phyloP scores from a whole-genome alignment of 2,888 invertebrate genomes.

The Campoplex nolae region DNA sequence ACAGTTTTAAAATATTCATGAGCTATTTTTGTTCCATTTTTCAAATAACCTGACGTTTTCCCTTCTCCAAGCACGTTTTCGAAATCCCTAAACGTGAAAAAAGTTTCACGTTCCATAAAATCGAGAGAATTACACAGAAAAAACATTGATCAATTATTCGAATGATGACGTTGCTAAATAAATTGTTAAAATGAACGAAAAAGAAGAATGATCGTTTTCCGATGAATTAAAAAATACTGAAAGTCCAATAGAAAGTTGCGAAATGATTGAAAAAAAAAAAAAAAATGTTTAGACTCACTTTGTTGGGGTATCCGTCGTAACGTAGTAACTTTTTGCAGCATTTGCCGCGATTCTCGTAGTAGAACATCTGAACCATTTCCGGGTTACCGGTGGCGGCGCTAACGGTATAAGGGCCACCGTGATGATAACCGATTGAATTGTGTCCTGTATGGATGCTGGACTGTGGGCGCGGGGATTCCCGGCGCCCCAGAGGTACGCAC shows the following conservation, averaged over 20 bases:
- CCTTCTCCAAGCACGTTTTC: not conserved
- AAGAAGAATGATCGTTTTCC: too few species aligned
- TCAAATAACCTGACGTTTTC: too few species aligned
- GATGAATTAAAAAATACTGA: too few species aligned
- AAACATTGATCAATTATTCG: not conserved
- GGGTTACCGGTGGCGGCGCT: conserved; percentile 82
- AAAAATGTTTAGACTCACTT: conserved; percentile 85
- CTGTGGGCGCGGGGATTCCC: conserved; percentile 83
- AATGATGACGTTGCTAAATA: not conserved
- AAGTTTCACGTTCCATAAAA: not conserved
- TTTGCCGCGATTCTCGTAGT: conserved; percentile 92
- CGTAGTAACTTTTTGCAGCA: conserved; percentile 93
- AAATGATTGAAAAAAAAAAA: not conserved
- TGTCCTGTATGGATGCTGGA: conserved; percentile 71
- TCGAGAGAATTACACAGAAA: not conserved
- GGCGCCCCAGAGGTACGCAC: conserved; percentile 85
- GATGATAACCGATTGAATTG: conserved; percentile 69
- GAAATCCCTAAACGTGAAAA: not conserved
- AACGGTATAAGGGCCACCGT: conserved; percentile 82
- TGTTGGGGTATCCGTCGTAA: conserved; percentile 93
- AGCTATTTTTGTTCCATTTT: not conserved
- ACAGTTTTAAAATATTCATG: not conserved
- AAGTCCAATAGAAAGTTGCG: not conserved
- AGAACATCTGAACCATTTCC: conserved; percentile 88
- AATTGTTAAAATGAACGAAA: too few species aligned